A percentile compares a stretch with the other conserved stretches of the same genome.
phyloP scores from a whole-genome alignment of 2,888 invertebrate genomes.

The Bellardia pandia region DNA sequence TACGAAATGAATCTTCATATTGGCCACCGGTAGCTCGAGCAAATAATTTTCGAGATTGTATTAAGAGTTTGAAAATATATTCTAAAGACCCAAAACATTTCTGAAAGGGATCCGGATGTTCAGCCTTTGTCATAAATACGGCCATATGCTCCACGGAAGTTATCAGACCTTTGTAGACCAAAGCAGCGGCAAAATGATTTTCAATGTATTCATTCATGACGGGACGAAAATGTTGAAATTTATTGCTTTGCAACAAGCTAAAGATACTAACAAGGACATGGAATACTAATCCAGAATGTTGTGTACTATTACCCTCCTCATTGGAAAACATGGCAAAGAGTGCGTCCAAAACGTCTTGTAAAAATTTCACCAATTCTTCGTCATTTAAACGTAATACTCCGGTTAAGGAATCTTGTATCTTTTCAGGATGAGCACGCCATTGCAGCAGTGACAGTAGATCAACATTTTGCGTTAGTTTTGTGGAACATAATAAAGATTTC shows the following conservation, averaged over 20 bases:
- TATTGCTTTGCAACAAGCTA: slow-evolving; percentile 93
- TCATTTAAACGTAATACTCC: slow-evolving; percentile 92
- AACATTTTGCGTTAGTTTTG: slow-evolving; percentile 98
- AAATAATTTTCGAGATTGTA: slow-evolving; percentile 93
- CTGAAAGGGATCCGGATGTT: slow-evolving; percentile 94
- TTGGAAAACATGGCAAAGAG: slow-evolving; percentile 96
- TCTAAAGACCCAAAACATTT: slow-evolving; percentile 95
- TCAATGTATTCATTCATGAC: slow-evolving; percentile 97
- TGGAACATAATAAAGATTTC: slow-evolving; percentile 94
- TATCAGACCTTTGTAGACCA: slow-evolving; percentile 95
- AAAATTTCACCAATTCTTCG: slow-evolving; percentile 96
- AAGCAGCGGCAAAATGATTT: slow-evolving; percentile 96
- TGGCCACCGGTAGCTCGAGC: slow-evolving; percentile 94
- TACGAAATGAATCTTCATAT: slow-evolving; percentile 93
- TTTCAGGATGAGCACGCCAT: slow-evolving; percentile 95
- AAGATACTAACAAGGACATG: slow-evolving; percentile 96
- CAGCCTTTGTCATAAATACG: slow-evolving; percentile 93
- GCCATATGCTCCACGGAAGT: slow-evolving; percentile 96
- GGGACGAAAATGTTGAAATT: slow-evolving; percentile 97
- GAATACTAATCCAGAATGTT: slow-evolving; percentile 95
- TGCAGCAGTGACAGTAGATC: slow-evolving; percentile 94
- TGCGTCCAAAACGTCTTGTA: slow-evolving; percentile 97
- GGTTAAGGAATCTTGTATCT: slow-evolving; percentile 93
- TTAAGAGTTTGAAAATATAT: slow-evolving; percentile 96
- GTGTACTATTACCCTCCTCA: slow-evolving; percentile 95